Base-by-base conservation (phyloP, 2,797 vertebrate genomes). In the Karalla daura region DNA sequence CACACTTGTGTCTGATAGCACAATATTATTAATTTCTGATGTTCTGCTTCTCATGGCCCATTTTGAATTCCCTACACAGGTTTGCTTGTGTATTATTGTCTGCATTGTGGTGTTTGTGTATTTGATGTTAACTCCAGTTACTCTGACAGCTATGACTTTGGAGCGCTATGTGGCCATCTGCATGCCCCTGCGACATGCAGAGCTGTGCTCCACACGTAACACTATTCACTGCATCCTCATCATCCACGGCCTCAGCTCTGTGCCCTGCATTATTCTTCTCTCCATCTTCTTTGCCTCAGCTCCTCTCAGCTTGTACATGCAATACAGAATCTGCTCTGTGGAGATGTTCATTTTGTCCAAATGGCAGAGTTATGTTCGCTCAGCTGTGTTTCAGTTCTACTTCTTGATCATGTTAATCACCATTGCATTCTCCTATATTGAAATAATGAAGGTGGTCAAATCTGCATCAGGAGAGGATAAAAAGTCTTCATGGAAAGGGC, bases 121-220 rank as follows among this genome's bases (percentile, higher is more conserved):
- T n/a, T n/a, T n/a, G n/a, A n/a, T n/a, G n/a, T n/a, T n/a, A n/a
- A n/a, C n/a, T n/a, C n/a, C n/a, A n/a, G n/a, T 90, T 17, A 88
- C 84, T 30, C 64, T 92, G 27, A 86, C 78, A 41, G 83, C 80
- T 2, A 91, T 91, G 91, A 88, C 81, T 4, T 63, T 91, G 63
- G 91, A 93, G 65, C 83, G 91, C 0, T 91, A 88, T 2, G 86
- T 90, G 35, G 88, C 90, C 7, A 81, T 92, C 28, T 91, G 90
- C 65, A 69, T 90, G 77, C 91, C 90, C 20, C 64, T 91, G 50
- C 76, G 65, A 0, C 89, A 92, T 6, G 56, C 58, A 32, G 73
- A 81, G 35, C 60, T 90, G 18, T 87, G 86, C 64, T 77, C 78
- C 7, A 32, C 33, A 7, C 28, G 20, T 37, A 71, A 27, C 0